Evolutionary conservation across 1,140 invertebrate genomes (phyloP), one percentile per base, ranked within the genome.

Genomic region (Euwallacea similis): DNA sequence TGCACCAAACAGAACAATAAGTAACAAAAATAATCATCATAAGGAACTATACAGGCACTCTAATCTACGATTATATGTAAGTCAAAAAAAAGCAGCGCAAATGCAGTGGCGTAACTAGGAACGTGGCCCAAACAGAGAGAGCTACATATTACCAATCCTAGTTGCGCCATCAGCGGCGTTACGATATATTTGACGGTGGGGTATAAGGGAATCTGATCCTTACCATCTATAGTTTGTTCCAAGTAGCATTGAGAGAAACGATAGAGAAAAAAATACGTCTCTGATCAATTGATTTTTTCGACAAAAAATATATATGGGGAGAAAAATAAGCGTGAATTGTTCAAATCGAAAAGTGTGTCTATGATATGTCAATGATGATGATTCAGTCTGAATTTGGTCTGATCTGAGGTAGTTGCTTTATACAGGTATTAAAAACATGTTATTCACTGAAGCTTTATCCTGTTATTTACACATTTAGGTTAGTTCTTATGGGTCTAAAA

Each of bases 221-320:
- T 82, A 82, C 81, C 81, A 80, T 82, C 81, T 82, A 76, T 60
- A 71, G 72, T 64, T n/a, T 33, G 53, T 76, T 79, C 78, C 79
- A 78, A 79, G 77, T 80, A 81, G 80, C 80, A 81, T 79, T 78
- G 74, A 77, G 77, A 77, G 76, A 76, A 76, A 73, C 73, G 76
- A 78, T 72, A 78, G 67, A 78, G 69, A 74, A 63, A 72, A 61
- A 71, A 61, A 75, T 72, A 59, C 21, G 46, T 62, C 56, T 62
- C 47, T 13, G 47, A 59, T 68, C 66, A 64, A 43, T 68, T 9
- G 53, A 47, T 72, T 75, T 73, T 72, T 72, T 62, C 73, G 67
- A 74, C 68, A 64, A 61, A 42, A 61, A 41, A 3, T 42, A 61
- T 41, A 68, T 60, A 67, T 47, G 69, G 53, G 73, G 64, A 68